These are phyloP conservation scores for Strigamia crassipes DNA, from an alignment of 2,888 invertebrate genomes.

Conservation along the genomic window DNA sequence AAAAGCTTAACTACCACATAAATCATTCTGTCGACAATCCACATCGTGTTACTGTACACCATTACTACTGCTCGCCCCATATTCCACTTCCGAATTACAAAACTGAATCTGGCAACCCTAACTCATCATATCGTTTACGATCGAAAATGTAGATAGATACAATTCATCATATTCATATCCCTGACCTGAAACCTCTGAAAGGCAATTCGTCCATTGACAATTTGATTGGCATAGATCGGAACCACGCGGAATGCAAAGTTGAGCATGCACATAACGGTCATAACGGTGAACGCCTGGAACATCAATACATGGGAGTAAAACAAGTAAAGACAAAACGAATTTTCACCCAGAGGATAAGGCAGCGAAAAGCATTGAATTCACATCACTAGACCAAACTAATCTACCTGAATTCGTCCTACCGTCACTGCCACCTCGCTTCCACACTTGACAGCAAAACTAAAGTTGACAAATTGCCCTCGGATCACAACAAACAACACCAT, in stretches of 20 bases:
- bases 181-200: slow-evolving; percentile 55
- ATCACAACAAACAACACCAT: slow-evolving; percentile 38
- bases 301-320: neutral
- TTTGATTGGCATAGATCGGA: slow-evolving; percentile 47
- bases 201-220: slow-evolving; percentile 54
- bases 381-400: neutral
- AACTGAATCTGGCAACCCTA: no score
- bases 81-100: no score
- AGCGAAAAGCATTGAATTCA: neutral
- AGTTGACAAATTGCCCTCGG: slow-evolving; percentile 41
- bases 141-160: neutral
- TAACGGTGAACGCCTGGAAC: slow-evolving; percentile 53
- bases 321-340: neutral
- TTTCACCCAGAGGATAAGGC: neutral
- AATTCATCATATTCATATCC: neutral
- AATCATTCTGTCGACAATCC: no score
- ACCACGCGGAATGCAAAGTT: slow-evolving; percentile 46
- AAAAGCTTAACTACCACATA: no score
- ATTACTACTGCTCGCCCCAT: no score
- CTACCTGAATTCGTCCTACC: neutral
- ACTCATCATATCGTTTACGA: neutral
- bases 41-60: no score
- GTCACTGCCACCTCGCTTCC: neutral
- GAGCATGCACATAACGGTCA: slow-evolving; percentile 49
- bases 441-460: slow-evolving; percentile 4